These are phyloP conservation scores for Aphyosemion australe DNA, from an alignment of 2,113 vertebrate genomes.

Conservation along the genomic window DNA sequence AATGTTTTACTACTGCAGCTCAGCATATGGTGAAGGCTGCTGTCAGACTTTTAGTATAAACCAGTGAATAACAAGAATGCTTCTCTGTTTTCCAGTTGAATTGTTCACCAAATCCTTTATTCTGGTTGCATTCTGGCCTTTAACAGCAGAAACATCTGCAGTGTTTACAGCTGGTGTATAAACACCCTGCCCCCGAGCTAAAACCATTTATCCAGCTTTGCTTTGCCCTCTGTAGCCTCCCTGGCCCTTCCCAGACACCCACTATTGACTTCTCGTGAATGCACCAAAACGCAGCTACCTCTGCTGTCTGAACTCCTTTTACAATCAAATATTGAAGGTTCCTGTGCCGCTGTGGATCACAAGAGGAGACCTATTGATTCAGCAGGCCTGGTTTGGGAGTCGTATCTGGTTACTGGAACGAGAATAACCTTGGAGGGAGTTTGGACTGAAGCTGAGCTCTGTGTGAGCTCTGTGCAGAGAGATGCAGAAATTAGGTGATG, in stretches of 20 bases:
- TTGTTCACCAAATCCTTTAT: conserved; percentile 12
- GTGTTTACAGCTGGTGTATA: conserved; percentile 22
- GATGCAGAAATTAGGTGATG: conserved; percentile 5
- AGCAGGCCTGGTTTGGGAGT: conserved; percentile 30
- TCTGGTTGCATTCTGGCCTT: conserved; percentile 12
- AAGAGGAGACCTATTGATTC: conserved; percentile 52
- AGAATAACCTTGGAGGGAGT: conserved; percentile 42
- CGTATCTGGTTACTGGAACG: conserved; percentile 27
- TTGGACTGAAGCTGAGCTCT: conserved; percentile 14
- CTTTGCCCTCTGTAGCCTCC: conserved; percentile 44
- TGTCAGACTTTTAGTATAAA: neutral
- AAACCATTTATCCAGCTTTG: conserved; percentile 56
- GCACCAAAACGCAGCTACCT: conserved; percentile 36
- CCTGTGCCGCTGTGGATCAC: conserved; percentile 40
- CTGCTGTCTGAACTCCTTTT: conserved; percentile 51
- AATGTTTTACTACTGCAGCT: neutral
- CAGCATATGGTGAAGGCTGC: neutral
- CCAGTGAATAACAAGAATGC: neutral
- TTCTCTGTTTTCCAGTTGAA: neutral
- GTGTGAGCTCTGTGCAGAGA: no score
- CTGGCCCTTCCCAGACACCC: conserved; percentile 25
- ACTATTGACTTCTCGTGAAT: conserved; percentile 49
- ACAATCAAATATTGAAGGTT: conserved; percentile 55
- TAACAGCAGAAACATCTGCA: conserved; percentile 11
- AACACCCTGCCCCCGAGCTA: conserved; percentile 5